Percentiles rank a stretch among this genome's conserved stretches.
phyloP scores from a whole-genome alignment of 2,797 vertebrate genomes.

The Sphaeramia orbicularis region DNA sequence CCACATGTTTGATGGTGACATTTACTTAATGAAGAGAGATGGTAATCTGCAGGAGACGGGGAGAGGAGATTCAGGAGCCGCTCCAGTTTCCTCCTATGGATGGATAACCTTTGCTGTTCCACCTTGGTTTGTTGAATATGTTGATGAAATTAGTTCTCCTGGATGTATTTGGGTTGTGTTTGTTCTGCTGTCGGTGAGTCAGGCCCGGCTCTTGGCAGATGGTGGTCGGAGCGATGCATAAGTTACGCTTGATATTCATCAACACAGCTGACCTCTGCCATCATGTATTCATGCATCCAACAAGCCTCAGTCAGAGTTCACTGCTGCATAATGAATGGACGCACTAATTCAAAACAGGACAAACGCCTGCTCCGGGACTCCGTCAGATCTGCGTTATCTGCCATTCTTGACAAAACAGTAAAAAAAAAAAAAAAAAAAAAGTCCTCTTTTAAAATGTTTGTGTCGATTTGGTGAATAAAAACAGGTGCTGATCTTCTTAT shows the following conservation, averaged over 20 bases:
- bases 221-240: conserved; percentile 73
- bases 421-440: conserved; percentile 22
- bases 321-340: conserved; percentile 78
- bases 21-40: conserved; percentile 75
- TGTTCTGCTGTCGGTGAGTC: conserved; percentile 72
- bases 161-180: conserved; percentile 65
- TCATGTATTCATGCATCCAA: conserved; percentile 61
- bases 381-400: not conserved
- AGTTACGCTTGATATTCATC: conserved; percentile 85
- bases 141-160: conserved; percentile 86
- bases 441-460: not conserved
- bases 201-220: conserved; percentile 79
- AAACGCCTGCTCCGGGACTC: conserved; percentile 47
- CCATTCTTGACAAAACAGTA: not conserved
- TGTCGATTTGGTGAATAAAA: not conserved
- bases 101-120: conserved; percentile 74
- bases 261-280: conserved; percentile 73
- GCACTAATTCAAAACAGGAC: conserved; percentile 70
- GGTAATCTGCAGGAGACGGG: conserved; percentile 57
- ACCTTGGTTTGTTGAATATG: conserved; percentile 82
- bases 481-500: not conserved
- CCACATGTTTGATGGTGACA: conserved; percentile 62
- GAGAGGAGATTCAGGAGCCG: conserved; percentile 38
- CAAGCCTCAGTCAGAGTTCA: conserved; percentile 60
- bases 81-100: conserved; percentile 63